These are phyloP conservation scores for Rhea americana DNA, from an alignment of 2,113 vertebrate species.

Conservation along the genomic window DNA sequence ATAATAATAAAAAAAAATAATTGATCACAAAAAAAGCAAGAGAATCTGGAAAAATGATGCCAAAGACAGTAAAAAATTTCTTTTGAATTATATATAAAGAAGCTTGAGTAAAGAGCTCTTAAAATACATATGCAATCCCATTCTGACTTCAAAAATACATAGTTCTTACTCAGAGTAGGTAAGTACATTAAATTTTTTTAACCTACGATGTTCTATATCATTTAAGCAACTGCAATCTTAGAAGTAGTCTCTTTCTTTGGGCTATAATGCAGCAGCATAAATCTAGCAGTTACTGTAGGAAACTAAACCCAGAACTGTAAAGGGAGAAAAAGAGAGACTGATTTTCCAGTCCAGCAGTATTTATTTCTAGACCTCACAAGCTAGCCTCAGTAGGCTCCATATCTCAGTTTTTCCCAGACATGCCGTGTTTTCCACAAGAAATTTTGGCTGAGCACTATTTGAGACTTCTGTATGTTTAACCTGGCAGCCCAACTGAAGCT, in stretches of 20 bases:
- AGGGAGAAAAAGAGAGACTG: background rate
- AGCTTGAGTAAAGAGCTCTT: background rate
- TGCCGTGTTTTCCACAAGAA: background rate
- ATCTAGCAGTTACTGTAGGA: background rate
- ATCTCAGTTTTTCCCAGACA: background rate
- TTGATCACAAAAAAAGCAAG: background rate
- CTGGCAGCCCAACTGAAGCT: background rate
- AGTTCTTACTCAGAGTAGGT: background rate
- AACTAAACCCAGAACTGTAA: background rate
- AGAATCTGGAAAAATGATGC: background rate
- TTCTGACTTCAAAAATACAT: background rate
- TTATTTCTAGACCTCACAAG: background rate
- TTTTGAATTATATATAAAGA: background rate
- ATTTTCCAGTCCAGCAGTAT: background rate
- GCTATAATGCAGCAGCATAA: background rate
- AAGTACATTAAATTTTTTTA: background rate
- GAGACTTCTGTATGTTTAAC: background rate
- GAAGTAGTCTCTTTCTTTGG: background rate
- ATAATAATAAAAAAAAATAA: background rate
- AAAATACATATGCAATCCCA: background rate
- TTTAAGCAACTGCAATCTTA: background rate
- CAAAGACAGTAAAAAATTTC: background rate
- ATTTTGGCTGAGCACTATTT: background rate
- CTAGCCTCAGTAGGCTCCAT: fast-evolving
- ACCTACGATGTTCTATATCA: background rate